Percentiles rank a stretch among this genome's conserved stretches.
These are phyloP conservation scores for Cladopsammia gracilis DNA, from an alignment of 64 coral and sea anemone species.

Conservation along the genomic window DNA sequence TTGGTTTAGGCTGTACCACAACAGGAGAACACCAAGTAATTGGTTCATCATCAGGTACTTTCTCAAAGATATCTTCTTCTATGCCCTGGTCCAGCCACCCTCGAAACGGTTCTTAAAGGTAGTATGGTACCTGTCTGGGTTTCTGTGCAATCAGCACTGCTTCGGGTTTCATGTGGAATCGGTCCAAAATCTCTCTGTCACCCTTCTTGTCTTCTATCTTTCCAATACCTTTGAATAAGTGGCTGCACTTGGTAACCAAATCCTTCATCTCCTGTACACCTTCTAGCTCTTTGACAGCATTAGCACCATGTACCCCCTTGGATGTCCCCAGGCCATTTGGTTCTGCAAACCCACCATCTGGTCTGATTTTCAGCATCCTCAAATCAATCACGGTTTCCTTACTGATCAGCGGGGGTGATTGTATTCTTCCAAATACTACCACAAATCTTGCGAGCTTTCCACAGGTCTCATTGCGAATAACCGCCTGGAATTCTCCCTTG, in stretches of 20 bases:
- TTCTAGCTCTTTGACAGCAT: neutral
- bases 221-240: conserved; percentile 42
- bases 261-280: conserved; percentile 11
- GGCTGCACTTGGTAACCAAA: neutral
- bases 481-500: conserved; percentile 58
- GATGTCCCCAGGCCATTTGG: conserved; percentile 30
- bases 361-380: conserved; percentile 75
- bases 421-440: conserved; percentile 50
- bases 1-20: conserved; percentile 70
- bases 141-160: conserved; percentile 71
- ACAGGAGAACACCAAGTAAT: conserved; percentile 70
- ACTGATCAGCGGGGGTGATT: conserved; percentile 69
- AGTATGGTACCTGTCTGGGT: conserved; percentile 42
- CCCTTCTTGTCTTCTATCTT: conserved; percentile 11
- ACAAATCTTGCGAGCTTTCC: conserved; percentile 46
- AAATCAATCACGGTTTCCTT: conserved; percentile 56
- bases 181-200: neutral
- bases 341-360: conserved; percentile 58
- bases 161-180: conserved; percentile 38
- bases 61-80: conserved; percentile 61
- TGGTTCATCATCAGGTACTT: conserved; percentile 43
- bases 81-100: conserved; percentile 60
- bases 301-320: neutral
- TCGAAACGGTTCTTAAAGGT: conserved; percentile 56
- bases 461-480: conserved; percentile 48